Evolutionary conservation across 2,113 vertebrate genomes (phyloP).

Genomic region (Atrichornis clamosus): DNA sequence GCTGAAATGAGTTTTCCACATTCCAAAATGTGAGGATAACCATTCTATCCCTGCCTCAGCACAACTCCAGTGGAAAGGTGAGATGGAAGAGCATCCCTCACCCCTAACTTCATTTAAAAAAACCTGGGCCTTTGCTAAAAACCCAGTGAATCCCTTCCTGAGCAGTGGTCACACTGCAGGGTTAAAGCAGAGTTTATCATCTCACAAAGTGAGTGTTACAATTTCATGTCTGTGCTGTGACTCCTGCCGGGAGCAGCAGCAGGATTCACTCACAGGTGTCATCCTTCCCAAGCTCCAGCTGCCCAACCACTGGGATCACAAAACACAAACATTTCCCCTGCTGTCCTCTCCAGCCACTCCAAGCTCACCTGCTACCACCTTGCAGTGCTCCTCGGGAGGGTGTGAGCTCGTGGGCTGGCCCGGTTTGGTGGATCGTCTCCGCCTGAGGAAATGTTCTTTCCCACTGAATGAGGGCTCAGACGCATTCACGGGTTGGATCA

Average conservation of each 20-base stretch:
- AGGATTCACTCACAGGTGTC: neutral
- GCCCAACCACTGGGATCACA: neutral
- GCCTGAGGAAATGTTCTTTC: slow-evolving; percentile 81
- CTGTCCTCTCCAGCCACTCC: neutral
- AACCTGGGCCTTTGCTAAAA: neutral
- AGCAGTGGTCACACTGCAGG: neutral
- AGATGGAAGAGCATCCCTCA: neutral
- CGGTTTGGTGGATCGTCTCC: slow-evolving; percentile 55
- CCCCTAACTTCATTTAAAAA: neutral
- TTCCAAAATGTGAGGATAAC: neutral
- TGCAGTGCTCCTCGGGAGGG: slow-evolving; percentile 64
- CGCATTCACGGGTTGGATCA: slow-evolving; percentile 83
- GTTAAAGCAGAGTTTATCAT: neutral
- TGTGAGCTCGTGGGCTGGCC: neutral
- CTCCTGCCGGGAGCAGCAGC: neutral
- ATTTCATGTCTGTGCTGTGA: neutral
- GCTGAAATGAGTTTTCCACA: neutral
- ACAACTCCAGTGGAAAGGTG: neutral
- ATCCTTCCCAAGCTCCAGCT: neutral
- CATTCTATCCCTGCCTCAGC: neutral
- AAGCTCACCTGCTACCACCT: slow-evolving; percentile 82
- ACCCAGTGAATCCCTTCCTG: neutral
- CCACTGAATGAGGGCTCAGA: slow-evolving; percentile 74
- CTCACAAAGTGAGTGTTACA: neutral
- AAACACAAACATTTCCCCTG: neutral